A percentile compares a stretch with the other conserved stretches of the same genome.
Conservation (phyloP, 2,113 vertebrate genomes). For the Antechinus flavipes region DNA sequence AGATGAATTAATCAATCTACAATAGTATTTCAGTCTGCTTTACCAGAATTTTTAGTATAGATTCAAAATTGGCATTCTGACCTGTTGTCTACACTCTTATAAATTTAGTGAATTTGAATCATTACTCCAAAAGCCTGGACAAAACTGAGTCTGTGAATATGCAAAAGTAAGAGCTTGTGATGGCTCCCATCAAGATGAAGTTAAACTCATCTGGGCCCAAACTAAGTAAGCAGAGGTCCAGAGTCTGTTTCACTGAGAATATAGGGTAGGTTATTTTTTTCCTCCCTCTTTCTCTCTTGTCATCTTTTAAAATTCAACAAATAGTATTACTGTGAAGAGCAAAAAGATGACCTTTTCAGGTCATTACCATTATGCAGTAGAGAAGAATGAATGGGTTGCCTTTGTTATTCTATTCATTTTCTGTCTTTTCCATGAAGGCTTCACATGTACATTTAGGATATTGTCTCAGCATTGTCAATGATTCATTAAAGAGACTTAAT, state of each 20-base stretch:
- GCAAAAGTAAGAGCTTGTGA: neutral
- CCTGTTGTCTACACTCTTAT: neutral
- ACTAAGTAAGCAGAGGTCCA: neutral
- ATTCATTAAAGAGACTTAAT: neutral
- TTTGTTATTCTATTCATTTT: neutral
- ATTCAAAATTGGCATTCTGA: neutral
- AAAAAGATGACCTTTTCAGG: neutral
- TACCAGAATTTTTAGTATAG: neutral
- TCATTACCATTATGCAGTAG: neutral
- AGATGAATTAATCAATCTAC: neutral
- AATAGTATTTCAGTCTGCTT: neutral
- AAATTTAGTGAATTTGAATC: neutral
- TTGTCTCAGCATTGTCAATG: neutral
- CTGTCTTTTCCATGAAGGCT: neutral
- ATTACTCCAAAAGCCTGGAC: neutral
- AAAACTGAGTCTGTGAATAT: neutral
- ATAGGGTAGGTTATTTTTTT: neutral
- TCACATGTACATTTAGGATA: neutral
- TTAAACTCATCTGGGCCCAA: neutral
- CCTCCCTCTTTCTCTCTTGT: neutral
- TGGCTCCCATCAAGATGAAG: neutral
- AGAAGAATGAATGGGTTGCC: neutral
- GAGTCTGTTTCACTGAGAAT: neutral
- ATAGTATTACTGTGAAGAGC: neutral
- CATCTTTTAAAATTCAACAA: neutral